Conservation (phyloP, 2,888 invertebrate species). For the Dryobotodes eremita region DNA sequence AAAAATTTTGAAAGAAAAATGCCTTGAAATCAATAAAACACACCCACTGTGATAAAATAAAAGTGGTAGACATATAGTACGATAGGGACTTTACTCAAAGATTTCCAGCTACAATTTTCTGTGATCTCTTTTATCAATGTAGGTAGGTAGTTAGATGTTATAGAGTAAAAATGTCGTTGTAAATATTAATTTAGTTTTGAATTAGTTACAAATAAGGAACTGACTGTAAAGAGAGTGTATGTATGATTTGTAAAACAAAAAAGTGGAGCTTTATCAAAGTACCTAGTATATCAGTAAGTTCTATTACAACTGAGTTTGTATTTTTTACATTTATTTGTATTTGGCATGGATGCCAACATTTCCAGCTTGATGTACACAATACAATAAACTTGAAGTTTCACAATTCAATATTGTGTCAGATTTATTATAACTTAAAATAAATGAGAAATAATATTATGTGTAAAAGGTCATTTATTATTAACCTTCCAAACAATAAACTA, state of each 20-base stretch:
- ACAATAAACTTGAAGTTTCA: conserved; percentile 80
- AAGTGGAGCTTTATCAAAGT: conserved; percentile 90
- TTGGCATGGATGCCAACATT: conserved; percentile 82
- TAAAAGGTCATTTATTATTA: conserved; percentile 58
- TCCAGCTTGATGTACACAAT: conserved; percentile 86
- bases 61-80: conserved; percentile 87
- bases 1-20: conserved; percentile 76
- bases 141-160: conserved; percentile 86
- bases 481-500: conserved; percentile 5
- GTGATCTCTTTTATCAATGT: conserved; percentile 91
- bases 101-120: conserved; percentile 92
- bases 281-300: conserved; percentile 89
- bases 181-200: conserved; percentile 83
- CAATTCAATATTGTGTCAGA: conserved; percentile 85
- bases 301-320: conserved; percentile 88
- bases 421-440: conserved; percentile 88
- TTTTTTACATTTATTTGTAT: conserved; percentile 90
- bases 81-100: conserved; percentile 89
- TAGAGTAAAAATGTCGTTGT: conserved; percentile 86
- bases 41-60: conserved; percentile 89
- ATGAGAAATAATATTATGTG: conserved; percentile 84
- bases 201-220: conserved; percentile 81
- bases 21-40: conserved; percentile 85
- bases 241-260: conserved; percentile 90
- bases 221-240: conserved; percentile 90